Evolutionary conservation across 2,888 invertebrate genomes (phyloP), one percentile per base, ranked within the genome.

Genomic region (Anagyrus pseudococci): DNA sequence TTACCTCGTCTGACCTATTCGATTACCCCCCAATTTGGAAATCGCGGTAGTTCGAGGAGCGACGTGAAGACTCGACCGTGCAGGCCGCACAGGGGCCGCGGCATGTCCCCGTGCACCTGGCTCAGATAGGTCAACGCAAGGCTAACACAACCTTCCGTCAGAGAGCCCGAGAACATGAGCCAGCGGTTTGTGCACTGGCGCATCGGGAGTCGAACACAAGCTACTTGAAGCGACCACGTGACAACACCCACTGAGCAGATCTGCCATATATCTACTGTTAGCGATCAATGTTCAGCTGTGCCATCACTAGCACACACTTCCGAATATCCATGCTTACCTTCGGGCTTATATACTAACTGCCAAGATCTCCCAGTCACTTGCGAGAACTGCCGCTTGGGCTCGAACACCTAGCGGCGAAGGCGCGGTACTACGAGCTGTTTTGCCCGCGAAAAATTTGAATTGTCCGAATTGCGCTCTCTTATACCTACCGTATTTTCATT

Each of bases 221-320:
- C 84, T 84, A 82, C 83, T 84, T 83, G 83, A 81, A 85, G 83
- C 84, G 84, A 85, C 83, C 84, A 83, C 82, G 85, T 86, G 85
- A 85, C 84, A 84, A 84, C 85, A 85, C 85, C 82, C 82, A 85
- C 85, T 86, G 85, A 85, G 84, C 85, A 86, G 85, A 85, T 86
- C 85, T 83, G 85, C 85, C 82, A 83, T 82, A 73, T 56, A 19
- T 57, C 55, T 58, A 63, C 59, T 77, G 77, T 75, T 81, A 83
- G 84, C 85, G 85, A 85, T 85, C 85, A 82, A 85, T 85, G 85
- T 85, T 85, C 85, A 85, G 85, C 81, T 84, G 84, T 84, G 85
- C 84, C 83, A 84, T 84, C 85, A 85, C 84, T 77, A 83, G 84
- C 84, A 85, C 84, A 84, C 41, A 84, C 84, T 84, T 84, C 85